Conservation (phyloP, 2,888 invertebrate genomes). For the Actias luna region DNA sequence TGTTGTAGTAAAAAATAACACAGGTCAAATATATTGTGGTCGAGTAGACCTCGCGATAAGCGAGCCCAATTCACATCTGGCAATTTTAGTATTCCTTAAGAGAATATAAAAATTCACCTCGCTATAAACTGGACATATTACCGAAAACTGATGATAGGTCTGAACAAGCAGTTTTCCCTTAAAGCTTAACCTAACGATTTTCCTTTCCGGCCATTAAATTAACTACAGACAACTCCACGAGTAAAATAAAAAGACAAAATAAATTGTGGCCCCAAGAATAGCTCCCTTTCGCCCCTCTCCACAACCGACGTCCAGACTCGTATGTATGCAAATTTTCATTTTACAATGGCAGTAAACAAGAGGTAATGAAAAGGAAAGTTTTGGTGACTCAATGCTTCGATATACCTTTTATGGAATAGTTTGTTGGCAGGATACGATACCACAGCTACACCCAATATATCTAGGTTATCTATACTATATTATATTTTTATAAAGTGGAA, state of each 20-base stretch:
- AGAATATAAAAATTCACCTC: too few relatives aligned
- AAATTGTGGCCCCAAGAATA: not conserved
- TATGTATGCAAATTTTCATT: not conserved
- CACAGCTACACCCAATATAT: too few relatives aligned
- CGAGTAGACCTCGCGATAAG: too few relatives aligned
- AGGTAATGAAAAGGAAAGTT: not conserved
- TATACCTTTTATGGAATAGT: too few relatives aligned
- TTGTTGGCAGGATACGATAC: too few relatives aligned
- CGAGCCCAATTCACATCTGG: too few relatives aligned
- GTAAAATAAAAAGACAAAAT: not conserved
- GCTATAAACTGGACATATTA: not conserved
- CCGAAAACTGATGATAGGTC: not conserved
- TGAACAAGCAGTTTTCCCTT: not conserved
- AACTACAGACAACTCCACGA: slow-evolving; percentile 1
- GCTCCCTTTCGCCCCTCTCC: not conserved
- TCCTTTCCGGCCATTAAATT: not conserved
- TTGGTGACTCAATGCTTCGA: not conserved
- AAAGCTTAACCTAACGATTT: not conserved
- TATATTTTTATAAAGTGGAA: too few relatives aligned
- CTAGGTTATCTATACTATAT: too few relatives aligned
- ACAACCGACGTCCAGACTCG: not conserved
- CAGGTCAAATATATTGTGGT: too few relatives aligned
- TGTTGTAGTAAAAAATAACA: too few relatives aligned
- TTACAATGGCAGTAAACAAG: not conserved
- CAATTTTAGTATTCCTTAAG: too few relatives aligned